Evolutionary conservation across 2,888 invertebrate genomes (phyloP), one percentile per base, ranked within the genome.

Genomic region (Blera fallax): DNA sequence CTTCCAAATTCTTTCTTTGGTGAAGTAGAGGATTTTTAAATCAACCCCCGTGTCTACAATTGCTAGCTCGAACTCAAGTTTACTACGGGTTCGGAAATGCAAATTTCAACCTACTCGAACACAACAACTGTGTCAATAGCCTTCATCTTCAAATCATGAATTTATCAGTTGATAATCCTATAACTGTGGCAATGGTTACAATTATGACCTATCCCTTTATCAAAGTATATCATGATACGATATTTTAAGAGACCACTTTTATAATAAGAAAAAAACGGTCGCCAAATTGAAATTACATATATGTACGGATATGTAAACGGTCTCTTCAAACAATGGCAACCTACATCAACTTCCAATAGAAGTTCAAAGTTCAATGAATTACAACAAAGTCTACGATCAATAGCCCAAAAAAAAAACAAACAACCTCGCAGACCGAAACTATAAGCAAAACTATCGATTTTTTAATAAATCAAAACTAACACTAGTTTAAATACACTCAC

Each of bases 301-400:
- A n/a, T n/a, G n/a, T n/a, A n/a, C n/a, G n/a, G n/a, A 29, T 43
- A 5, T 45, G 6, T 32, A 21, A 34, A 1, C 24, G 24, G 24
- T n/a, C 32, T 34, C 14, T 34, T 10, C 21, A 2, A 27, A 52
- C 7, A 18, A 11, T 1, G 11, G 14, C n/a, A 34, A 11, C 64
- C 40, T 27, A 29, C 60, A 27, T 3, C 40, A 27, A 37, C 60
- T 14, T 3, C 29, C 11, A 52, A 24, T 62, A 18, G 16, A 64
- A 64, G 74, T 74, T 74, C 74, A 74, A 64, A 74, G 74, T 74
- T 74, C 74, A 74, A 74, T 45, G 74, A 74, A 54, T 74, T 56
- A 54, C 54, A 11, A 54, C 64, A 56, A 64, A 21, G 32, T 11
- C 64, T 43, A 37, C 29, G 40, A 11, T 48, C 62, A 62, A 34